Conservation (phyloP, 2,888 invertebrate species). For the Bruchidius siliquastri region DNA sequence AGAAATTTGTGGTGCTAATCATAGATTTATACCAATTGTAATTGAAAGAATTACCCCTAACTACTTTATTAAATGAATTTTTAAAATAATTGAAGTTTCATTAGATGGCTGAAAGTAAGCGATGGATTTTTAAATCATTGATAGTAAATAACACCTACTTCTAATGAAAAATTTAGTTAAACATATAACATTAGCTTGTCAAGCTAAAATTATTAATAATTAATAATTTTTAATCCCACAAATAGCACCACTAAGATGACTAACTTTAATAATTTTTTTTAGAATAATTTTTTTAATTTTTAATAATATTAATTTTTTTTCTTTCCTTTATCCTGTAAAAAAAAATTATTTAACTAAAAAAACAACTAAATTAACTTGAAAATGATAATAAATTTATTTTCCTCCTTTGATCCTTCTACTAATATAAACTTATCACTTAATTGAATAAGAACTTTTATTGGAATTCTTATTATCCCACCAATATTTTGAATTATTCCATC, state of each 20-base stretch:
- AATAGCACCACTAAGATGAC: slow-evolving; percentile 60
- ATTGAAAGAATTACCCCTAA: slow-evolving; percentile 56
- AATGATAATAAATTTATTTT: slow-evolving; percentile 67
- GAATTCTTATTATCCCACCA: slow-evolving; percentile 51
- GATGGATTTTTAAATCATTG: slow-evolving; percentile 65
- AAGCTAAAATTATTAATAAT: slow-evolving; percentile 56
- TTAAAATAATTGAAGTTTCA: slow-evolving; percentile 49
- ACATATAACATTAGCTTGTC: slow-evolving; percentile 60
- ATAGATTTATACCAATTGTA: slow-evolving; percentile 75
- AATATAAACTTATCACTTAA: slow-evolving; percentile 54
- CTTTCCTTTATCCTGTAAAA: slow-evolving; percentile 13
- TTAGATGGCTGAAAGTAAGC: slow-evolving; percentile 67
- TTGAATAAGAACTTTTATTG: slow-evolving; percentile 56
- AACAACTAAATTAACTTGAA: slow-evolving; percentile 46
- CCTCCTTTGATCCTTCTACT: slow-evolving; percentile 61
- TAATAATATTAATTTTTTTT: slow-evolving; percentile 50
- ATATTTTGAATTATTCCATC: slow-evolving; percentile 55
- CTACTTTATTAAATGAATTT: slow-evolving; percentile 58
- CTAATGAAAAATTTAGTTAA: slow-evolving; percentile 58
- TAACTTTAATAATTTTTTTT: slow-evolving; percentile 45
- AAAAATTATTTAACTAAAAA: slow-evolving; percentile 36
- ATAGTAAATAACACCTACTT: slow-evolving; percentile 62
- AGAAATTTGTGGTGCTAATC: slow-evolving; percentile 77
- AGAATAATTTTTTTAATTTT: slow-evolving; percentile 48
- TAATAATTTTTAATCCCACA: slow-evolving; percentile 65